Percentiles rank a stretch among this genome's conserved stretches.
phyloP scores from a whole-genome alignment of 2,888 invertebrate species.

The Eupithecia abbreviata region DNA sequence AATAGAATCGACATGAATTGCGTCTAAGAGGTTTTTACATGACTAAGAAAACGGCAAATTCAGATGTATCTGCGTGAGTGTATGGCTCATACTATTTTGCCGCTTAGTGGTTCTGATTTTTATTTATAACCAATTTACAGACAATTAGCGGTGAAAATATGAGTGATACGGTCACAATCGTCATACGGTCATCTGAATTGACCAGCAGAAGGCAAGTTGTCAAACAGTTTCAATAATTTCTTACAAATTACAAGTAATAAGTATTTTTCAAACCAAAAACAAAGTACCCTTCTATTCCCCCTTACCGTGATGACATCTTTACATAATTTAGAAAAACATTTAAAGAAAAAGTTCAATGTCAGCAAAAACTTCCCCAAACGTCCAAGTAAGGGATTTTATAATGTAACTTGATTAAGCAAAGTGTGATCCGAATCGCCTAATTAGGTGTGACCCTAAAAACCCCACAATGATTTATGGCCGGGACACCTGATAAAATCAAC shows the following conservation, averaged over 20 bases:
- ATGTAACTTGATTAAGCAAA: constrained; percentile 40
- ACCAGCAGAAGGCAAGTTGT: too few species aligned
- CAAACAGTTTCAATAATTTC: not conserved
- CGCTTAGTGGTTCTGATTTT: not conserved
- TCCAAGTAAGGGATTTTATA: constrained; percentile 30
- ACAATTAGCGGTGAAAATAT: not conserved
- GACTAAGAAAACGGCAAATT: too few species aligned
- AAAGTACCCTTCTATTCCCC: not conserved
- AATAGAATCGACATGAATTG: not conserved
- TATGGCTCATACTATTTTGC: too few species aligned
- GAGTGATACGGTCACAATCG: not conserved
- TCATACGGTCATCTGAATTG: not conserved
- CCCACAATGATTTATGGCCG: constrained; percentile 45
- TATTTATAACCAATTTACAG: not conserved
- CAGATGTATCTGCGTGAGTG: too few species aligned
- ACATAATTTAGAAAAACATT: not conserved
- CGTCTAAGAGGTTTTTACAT: not conserved
- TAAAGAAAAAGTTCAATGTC: not conserved
- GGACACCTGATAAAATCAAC: constrained; percentile 41
- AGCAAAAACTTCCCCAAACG: constrained; percentile 21
- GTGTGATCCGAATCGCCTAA: constrained; percentile 45
- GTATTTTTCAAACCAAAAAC: too few species aligned
- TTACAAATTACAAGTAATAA: not conserved
- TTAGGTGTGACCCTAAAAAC: constrained; percentile 46
- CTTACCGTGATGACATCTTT: not conserved